Evolutionary conservation across 2,888 invertebrate species (phyloP).

Genomic region (Malthinus flaveolus): DNA sequence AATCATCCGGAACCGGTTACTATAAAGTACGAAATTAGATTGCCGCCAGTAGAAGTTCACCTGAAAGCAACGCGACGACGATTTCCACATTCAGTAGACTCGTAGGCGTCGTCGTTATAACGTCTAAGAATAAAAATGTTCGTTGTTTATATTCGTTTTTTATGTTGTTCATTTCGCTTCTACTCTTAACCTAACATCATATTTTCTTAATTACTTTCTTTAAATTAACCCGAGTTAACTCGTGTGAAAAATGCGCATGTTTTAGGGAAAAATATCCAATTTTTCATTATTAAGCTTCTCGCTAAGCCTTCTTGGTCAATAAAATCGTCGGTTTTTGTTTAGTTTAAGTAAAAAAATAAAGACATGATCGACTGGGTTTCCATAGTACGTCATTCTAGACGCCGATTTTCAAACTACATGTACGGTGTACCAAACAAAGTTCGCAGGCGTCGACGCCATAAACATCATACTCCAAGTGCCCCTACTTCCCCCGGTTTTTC

Average conservation of each 20-base stretch:
- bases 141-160: conserved; percentile 8
- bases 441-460: conserved; percentile 59
- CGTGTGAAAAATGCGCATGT: not conserved
- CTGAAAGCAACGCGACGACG: conserved; percentile 32
- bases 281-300: too few relatives aligned
- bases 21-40: conserved; percentile 35
- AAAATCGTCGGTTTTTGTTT: not conserved
- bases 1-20: conserved; percentile 18
- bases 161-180: too few relatives aligned
- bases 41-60: conserved; percentile 32
- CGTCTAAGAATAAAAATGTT: conserved; percentile 27
- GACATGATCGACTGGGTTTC: conserved; percentile 84
- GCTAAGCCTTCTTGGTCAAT: too few relatives aligned
- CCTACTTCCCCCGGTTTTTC: conserved; percentile 16
- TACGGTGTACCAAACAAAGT: conserved; percentile 68
- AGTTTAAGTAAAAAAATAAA: conserved; percentile 16
- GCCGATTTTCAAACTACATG: conserved; percentile 72
- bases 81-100: conserved; percentile 33
- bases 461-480: conserved; percentile 19
- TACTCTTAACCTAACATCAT: too few relatives aligned
- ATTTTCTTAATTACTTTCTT: not conserved
- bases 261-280: too few relatives aligned
- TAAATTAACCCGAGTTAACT: not conserved
- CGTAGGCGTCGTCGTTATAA: conserved; percentile 32
- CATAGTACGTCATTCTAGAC: conserved; percentile 71